phyloP scores from a whole-genome alignment of 2,888 invertebrate species.

The Brenthis hecate region DNA sequence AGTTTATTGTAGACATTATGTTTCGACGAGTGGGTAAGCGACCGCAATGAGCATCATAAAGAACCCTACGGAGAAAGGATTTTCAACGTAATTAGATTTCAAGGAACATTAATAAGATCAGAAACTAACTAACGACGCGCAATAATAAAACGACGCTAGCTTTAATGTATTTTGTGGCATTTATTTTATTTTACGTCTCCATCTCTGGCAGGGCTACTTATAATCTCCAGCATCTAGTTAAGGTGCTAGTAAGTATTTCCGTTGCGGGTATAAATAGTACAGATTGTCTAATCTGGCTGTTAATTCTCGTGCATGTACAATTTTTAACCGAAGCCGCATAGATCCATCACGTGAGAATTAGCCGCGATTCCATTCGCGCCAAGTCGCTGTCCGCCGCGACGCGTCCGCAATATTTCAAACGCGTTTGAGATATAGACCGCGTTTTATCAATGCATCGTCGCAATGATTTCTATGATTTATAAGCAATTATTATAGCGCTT shows the following conservation, averaged over 20 bases:
- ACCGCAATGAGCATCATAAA: slow-evolving; percentile 49
- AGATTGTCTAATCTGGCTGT: slow-evolving; percentile 19
- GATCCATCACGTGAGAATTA: slow-evolving; percentile 78
- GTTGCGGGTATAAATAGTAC: slow-evolving; percentile 11
- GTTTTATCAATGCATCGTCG: slow-evolving; percentile 82
- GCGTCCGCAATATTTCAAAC: slow-evolving; percentile 75
- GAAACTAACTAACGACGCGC: slow-evolving; percentile 36
- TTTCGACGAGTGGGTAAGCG: slow-evolving; percentile 52
- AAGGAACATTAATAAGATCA: slow-evolving; percentile 40
- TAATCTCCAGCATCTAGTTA: background rate
- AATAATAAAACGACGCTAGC: slow-evolving; percentile 33
- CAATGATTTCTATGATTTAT: slow-evolving; percentile 77
- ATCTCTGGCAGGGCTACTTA: background rate
- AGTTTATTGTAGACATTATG: slow-evolving; percentile 48
- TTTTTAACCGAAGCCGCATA: slow-evolving; percentile 48
- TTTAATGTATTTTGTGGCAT: slow-evolving; percentile 27
- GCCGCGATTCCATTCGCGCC: slow-evolving; percentile 70
- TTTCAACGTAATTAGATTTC: slow-evolving; percentile 41
- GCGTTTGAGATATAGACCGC: slow-evolving; percentile 74
- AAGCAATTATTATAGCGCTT: slow-evolving; percentile 78
- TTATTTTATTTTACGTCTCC: slow-evolving; percentile 23
- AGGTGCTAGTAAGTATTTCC: background rate
- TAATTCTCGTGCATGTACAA: slow-evolving; percentile 26
- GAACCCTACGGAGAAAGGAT: slow-evolving; percentile 40
- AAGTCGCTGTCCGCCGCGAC: slow-evolving; percentile 71